phyloP scores from a whole-genome alignment of 2,113 vertebrate genomes.

The Nycticorax nycticorax region DNA sequence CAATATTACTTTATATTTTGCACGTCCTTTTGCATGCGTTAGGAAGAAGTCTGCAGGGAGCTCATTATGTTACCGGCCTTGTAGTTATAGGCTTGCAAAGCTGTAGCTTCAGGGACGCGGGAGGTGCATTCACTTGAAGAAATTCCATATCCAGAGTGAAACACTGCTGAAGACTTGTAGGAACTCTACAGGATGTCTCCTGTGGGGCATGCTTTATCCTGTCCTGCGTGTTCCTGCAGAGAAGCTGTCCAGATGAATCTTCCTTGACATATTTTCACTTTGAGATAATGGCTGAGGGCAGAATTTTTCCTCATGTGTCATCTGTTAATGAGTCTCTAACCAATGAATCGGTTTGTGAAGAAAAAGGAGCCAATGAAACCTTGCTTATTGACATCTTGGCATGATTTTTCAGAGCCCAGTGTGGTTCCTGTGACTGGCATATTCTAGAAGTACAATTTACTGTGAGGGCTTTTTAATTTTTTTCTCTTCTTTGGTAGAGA shows the following conservation, averaged over 20 bases:
- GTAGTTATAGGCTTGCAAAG: neutral
- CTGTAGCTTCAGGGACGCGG: neutral
- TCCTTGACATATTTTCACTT: neutral
- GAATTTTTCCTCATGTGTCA: neutral
- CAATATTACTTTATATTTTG: constrained; percentile 27
- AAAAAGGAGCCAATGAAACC: neutral
- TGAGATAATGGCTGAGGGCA: neutral
- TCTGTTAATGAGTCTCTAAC: neutral
- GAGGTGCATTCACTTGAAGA: neutral
- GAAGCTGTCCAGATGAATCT: neutral
- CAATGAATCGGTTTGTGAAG: neutral
- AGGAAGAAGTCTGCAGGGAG: constrained; percentile 23
- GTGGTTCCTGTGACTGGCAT: neutral
- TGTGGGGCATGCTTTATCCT: neutral
- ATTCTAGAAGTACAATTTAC: neutral
- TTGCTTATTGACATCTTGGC: neutral
- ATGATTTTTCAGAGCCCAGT: neutral
- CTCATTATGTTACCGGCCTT: constrained; percentile 40
- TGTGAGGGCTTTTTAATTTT: neutral
- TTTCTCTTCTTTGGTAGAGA: neutral
- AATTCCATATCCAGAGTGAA: neutral
- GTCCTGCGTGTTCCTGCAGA: neutral
- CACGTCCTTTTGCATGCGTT: neutral
- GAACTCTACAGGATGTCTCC: neutral
- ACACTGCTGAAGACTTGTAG: neutral